phyloP scores from a whole-genome alignment of 2,113 vertebrate genomes.

The Cyanoderma ruficeps region DNA sequence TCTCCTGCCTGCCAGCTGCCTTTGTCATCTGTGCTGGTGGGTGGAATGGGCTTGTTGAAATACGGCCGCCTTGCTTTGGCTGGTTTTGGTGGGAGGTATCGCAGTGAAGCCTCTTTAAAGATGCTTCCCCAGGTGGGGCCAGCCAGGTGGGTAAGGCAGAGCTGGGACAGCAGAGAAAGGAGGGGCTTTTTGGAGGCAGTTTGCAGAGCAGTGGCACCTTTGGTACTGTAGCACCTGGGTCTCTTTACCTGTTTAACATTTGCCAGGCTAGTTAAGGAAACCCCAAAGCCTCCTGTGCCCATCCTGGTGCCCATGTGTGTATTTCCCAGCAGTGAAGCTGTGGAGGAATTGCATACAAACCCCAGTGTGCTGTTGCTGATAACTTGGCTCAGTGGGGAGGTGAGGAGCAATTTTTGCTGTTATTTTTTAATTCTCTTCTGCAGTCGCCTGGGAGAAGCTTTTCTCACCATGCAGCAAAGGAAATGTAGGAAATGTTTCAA shows the following conservation, averaged over 20 bases:
- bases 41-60: neutral
- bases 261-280: neutral
- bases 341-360: neutral
- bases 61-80: neutral
- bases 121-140: neutral
- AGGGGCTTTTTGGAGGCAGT: fast-evolving
- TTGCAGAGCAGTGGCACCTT: neutral
- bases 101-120: neutral
- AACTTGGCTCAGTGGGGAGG: conserved; percentile 10
- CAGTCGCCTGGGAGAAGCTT: conserved; percentile 3
- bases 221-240: neutral
- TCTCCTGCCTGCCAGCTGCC: neutral
- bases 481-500: conserved; percentile 25
- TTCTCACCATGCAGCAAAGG: conserved; percentile 20
- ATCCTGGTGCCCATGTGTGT: neutral
- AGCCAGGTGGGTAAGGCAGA: neutral
- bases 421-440: conserved; percentile 52
- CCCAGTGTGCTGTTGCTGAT: neutral
- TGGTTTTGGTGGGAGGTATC: neutral
- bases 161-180: neutral
- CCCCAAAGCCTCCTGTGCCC: neutral
- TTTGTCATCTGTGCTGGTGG: neutral
- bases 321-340: neutral
- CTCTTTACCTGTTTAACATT: neutral
- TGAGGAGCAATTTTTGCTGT: conserved; percentile 50